These are phyloP conservation scores for Temnothorax nylanderi DNA, from an alignment of 1,140 invertebrate species.

Conservation along the genomic window DNA sequence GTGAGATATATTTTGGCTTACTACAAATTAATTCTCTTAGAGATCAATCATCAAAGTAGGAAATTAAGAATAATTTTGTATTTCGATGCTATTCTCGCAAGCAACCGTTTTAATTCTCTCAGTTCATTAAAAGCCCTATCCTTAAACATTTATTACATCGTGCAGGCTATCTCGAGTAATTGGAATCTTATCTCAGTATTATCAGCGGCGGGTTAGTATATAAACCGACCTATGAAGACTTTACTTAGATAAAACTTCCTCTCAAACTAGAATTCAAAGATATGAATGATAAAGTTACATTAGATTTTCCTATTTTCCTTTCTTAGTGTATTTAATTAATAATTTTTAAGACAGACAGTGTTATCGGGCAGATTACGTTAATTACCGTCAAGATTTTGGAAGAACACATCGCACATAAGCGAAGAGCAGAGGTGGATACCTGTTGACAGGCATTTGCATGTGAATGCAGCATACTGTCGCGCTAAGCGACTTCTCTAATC, in stretches of 20 bases:
- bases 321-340: not conserved
- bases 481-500: slow-evolving; percentile 73
- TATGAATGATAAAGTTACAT: not conserved
- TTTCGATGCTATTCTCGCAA: not conserved
- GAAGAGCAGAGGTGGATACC: slow-evolving; percentile 67
- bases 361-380: not conserved
- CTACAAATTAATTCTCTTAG: not conserved
- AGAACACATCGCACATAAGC: slow-evolving; percentile 58
- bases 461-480: slow-evolving; percentile 74
- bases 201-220: slow-evolving; percentile 23
- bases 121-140: not conserved
- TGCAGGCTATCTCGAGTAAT: slow-evolving; percentile 16
- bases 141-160: slow-evolving; percentile 1
- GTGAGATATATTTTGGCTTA: not conserved
- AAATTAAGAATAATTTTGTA: slow-evolving; percentile 10
- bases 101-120: slow-evolving; percentile 5
- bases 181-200: slow-evolving; percentile 8
- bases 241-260: not conserved
- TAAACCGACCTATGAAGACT: not conserved
- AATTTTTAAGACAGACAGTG: not conserved
- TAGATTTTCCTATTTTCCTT: not conserved
- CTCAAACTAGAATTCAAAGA: not conserved
- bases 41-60: not conserved
- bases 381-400: slow-evolving; percentile 54
- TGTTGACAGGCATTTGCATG: slow-evolving; percentile 81